Conservation (phyloP, 2,113 vertebrate species). For the Gobiocypris rarus region DNA sequence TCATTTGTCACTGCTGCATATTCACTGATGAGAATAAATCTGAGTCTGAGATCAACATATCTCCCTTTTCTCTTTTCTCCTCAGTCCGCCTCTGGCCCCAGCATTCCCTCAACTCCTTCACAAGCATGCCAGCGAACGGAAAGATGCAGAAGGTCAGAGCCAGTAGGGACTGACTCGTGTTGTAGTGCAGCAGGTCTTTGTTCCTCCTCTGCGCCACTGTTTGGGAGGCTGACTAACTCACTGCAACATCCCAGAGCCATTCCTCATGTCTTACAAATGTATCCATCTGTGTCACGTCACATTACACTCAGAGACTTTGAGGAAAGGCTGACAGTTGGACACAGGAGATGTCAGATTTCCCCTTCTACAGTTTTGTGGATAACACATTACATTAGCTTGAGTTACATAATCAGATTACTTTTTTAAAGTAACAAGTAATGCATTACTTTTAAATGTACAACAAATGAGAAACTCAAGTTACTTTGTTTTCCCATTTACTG, state of each 20-base stretch:
- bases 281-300: background rate
- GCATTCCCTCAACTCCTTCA: slow-evolving; percentile 12
- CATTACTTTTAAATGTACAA: no score
- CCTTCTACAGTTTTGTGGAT: background rate
- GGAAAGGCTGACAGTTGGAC: slow-evolving; percentile 32
- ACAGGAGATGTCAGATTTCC: background rate
- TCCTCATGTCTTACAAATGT: slow-evolving; percentile 25
- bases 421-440: no score
- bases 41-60: background rate
- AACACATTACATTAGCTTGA: no score
- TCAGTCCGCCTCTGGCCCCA: slow-evolving; percentile 29
- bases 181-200: slow-evolving; percentile 45
- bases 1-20: background rate
- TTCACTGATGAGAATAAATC: background rate
- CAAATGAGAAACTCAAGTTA: no score
- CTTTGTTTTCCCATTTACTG: no score
- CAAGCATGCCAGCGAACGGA: slow-evolving; percentile 41
- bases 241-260: slow-evolving; percentile 24
- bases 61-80: background rate
- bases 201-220: slow-evolving; percentile 49
- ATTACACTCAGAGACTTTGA: slow-evolving; percentile 5
- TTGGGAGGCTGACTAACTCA: slow-evolving; percentile 33
- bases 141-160: slow-evolving; percentile 59
- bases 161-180: slow-evolving; percentile 39
- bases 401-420: no score